These are phyloP conservation scores for Stichopus horrens DNA, from an alignment of 53 echinoderm and acorn worm genomes.

Conservation along the genomic window DNA sequence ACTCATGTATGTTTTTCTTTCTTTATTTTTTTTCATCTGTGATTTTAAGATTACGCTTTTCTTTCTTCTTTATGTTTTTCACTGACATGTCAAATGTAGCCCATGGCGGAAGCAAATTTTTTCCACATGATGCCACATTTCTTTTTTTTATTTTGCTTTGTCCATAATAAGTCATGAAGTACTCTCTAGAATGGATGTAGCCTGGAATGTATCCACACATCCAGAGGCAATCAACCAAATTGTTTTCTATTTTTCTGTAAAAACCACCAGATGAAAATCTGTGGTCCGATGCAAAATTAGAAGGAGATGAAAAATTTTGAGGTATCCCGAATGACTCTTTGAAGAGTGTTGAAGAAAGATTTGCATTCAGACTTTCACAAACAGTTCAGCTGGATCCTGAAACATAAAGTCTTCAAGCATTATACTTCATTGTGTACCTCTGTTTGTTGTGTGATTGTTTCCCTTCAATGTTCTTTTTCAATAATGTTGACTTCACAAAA, in stretches of 20 bases:
- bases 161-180: no score
- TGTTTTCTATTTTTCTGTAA: constrained; percentile 11
- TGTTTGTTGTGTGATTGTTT: no score
- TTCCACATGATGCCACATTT: background rate
- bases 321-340: background rate
- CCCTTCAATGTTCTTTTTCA: no score
- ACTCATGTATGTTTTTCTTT: no score
- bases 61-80: background rate
- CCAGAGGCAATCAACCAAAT: background rate
- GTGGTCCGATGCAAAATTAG: constrained; percentile 4
- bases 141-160: no score
- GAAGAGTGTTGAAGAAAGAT: background rate
- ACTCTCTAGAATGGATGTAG: background rate
- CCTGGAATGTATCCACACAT: background rate
- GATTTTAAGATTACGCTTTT: background rate
- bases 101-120: background rate
- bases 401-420: no score
- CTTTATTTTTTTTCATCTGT: no score
- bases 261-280: constrained; percentile 8
- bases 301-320: constrained; percentile 1
- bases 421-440: no score
- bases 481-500: no score
- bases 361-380: background rate
- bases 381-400: background rate
- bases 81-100: background rate